Percentiles rank a stretch among this genome's conserved stretches.
Conservation (phyloP, 2,888 invertebrate species). For the Autographa pulchrina region DNA sequence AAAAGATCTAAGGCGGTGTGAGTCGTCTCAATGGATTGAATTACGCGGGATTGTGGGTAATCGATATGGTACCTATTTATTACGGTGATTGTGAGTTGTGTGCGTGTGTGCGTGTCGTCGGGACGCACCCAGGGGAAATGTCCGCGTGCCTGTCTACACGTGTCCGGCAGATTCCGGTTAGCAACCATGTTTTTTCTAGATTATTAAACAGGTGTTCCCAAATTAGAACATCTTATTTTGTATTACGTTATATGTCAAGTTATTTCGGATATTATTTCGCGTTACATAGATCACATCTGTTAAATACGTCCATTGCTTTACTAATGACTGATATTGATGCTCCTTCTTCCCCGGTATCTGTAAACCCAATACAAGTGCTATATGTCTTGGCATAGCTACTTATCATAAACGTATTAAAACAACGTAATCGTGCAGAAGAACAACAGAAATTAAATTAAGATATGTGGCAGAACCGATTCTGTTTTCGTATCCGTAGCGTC, state of each 20-base stretch:
- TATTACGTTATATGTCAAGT: neutral
- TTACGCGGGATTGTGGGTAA: constrained; percentile 52
- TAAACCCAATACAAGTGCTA: no score
- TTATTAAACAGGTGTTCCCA: constrained; percentile 10
- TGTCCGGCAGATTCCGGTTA: constrained; percentile 9
- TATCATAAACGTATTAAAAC: no score
- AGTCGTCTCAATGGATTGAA: constrained; percentile 54
- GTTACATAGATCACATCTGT: no score
- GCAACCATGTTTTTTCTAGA: neutral
- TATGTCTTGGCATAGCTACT: no score
- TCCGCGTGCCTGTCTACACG: constrained; percentile 46
- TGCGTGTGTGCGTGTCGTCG: constrained; percentile 25
- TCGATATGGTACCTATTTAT: constrained; percentile 59
- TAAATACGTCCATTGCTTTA: no score
- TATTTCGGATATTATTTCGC: neutral
- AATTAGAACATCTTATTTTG: neutral
- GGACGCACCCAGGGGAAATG: constrained; percentile 36
- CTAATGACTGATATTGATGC: no score
- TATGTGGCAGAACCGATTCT: constrained; percentile 23
- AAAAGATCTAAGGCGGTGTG: constrained; percentile 34
- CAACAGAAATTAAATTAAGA: constrained; percentile 18
- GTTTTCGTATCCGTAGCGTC: constrained; percentile 30
- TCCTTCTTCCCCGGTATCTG: no score
- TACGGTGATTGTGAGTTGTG: constrained; percentile 38
- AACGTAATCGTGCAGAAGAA: constrained; percentile 9